Conservation (phyloP, 2,113 vertebrate genomes). For the Peromyscus maniculatus region DNA sequence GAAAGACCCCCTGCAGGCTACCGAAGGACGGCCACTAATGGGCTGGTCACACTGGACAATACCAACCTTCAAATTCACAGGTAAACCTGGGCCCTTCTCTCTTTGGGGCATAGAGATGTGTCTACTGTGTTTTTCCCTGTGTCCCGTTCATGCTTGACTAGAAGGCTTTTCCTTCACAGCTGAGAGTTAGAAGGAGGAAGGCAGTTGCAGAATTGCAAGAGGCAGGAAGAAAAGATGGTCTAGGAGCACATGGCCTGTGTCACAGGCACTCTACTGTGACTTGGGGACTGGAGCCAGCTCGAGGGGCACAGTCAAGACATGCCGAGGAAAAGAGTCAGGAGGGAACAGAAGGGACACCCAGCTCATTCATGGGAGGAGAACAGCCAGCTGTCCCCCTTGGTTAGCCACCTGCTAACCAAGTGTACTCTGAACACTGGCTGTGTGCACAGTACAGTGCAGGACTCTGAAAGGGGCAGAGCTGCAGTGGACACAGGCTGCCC, state of each 20-base stretch:
- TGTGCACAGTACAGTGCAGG: background rate
- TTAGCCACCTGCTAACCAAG: too few relatives aligned
- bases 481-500: background rate
- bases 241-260: background rate
- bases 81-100: conserved; percentile 82
- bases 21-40: conserved; percentile 96
- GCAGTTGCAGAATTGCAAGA: background rate
- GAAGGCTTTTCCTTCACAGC: background rate
- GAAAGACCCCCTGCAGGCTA: conserved; percentile 97
- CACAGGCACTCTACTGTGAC: background rate
- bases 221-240: background rate
- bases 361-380: background rate
- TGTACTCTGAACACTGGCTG: background rate
- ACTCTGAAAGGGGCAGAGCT: background rate
- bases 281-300: background rate
- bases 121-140: background rate
- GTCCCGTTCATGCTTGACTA: background rate
- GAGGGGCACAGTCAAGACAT: background rate
- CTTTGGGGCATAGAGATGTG: background rate
- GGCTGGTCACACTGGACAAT: conserved; percentile 96
- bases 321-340: background rate
- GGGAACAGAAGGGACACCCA: background rate
- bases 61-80: conserved; percentile 99
- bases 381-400: background rate
- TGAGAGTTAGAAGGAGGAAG: background rate